These are phyloP conservation scores for Fulica atra DNA, from an alignment of 2,113 vertebrate species.

Conservation along the genomic window DNA sequence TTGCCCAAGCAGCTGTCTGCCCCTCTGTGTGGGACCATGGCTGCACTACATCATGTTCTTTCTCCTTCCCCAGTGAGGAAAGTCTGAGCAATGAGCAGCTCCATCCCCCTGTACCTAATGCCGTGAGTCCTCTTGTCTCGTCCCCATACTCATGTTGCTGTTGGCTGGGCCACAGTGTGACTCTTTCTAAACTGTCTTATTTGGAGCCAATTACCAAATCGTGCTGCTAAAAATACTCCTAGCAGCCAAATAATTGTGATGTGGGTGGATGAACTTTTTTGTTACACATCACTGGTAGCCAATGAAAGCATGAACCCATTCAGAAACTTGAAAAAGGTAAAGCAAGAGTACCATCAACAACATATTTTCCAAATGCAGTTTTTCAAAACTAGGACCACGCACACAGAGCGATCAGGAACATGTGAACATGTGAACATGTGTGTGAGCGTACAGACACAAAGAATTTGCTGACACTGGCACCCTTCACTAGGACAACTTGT, in stretches of 20 bases:
- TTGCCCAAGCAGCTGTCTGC: background rate
- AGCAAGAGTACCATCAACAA: background rate
- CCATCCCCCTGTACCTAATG: background rate
- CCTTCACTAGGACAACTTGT: background rate
- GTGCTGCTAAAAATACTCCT: conserved; percentile 23
- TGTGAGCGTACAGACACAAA: background rate
- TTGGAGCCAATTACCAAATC: background rate
- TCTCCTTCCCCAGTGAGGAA: background rate
- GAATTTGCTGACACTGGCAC: background rate
- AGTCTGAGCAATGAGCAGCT: background rate
- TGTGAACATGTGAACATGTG: background rate
- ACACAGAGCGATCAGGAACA: background rate
- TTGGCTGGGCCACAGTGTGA: background rate
- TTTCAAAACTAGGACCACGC: background rate
- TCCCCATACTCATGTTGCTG: background rate
- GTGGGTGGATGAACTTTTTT: conserved; percentile 5
- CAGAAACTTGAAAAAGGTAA: background rate
- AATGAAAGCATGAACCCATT: background rate
- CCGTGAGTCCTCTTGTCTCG: background rate
- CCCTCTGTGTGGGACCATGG: background rate
- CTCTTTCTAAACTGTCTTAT: background rate
- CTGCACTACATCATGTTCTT: background rate
- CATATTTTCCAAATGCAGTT: background rate
- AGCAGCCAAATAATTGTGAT: conserved; percentile 23
- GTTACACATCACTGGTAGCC: background rate